Evolutionary conservation across 2,888 invertebrate genomes (phyloP).

Genomic region (Mystacides longicornis): DNA sequence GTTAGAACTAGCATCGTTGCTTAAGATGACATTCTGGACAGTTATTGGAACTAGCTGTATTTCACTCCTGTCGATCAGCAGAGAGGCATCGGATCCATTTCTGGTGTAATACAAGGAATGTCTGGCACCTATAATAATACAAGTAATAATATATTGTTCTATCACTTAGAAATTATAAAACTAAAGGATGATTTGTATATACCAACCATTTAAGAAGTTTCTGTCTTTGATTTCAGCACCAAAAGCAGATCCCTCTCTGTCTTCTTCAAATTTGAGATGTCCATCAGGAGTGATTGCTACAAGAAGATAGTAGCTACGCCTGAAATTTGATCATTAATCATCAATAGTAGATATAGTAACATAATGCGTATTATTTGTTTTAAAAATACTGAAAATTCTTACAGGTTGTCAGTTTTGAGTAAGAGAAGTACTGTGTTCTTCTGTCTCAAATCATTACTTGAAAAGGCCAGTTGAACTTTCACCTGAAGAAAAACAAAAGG

Average conservation of each 20-base stretch:
- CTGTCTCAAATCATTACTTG: conserved; percentile 70
- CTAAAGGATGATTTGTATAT: background rate
- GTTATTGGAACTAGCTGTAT: conserved; percentile 63
- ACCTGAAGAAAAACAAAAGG: conserved; percentile 45
- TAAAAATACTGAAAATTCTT: no score
- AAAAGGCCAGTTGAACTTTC: conserved; percentile 80
- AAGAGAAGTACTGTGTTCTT: conserved; percentile 72
- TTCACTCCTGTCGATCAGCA: conserved; percentile 68
- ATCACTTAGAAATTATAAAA: background rate
- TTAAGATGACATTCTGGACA: conserved; percentile 60
- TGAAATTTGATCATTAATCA: conserved; percentile 31
- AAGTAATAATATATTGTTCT: background rate
- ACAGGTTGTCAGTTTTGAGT: conserved; percentile 78
- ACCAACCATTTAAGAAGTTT: conserved; percentile 71
- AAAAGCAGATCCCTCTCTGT: conserved; percentile 65
- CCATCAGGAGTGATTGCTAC: conserved; percentile 79
- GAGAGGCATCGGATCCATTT: conserved; percentile 61
- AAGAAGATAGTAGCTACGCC: conserved; percentile 75
- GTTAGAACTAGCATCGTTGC: conserved; percentile 61
- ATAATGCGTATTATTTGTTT: conserved; percentile 13
- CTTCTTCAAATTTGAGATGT: conserved; percentile 77
- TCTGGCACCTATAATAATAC: conserved; percentile 50
- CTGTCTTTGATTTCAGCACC: conserved; percentile 70
- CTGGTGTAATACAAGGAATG: conserved; percentile 68
- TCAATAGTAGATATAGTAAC: conserved; percentile 3